These are phyloP conservation scores for Sminthopsis crassicaudata DNA, from an alignment of 2,113 vertebrate genomes.

Conservation along the genomic window DNA sequence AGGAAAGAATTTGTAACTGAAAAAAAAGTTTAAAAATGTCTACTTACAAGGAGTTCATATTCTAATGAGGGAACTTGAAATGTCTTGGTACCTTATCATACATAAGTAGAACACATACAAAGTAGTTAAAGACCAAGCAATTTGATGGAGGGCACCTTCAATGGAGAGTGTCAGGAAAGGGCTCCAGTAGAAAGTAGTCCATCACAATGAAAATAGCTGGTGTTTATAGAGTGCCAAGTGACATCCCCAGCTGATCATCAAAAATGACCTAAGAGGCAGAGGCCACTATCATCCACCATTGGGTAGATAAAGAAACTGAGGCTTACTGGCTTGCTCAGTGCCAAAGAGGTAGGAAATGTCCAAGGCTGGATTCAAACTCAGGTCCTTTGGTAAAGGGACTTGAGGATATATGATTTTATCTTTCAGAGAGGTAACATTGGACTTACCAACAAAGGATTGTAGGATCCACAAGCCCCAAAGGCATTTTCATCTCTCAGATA, in stretches of 20 bases:
- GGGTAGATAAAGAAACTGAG: not conserved
- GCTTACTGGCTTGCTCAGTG: not conserved
- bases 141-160: not conserved
- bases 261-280: not conserved
- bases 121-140: not conserved
- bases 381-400: not conserved
- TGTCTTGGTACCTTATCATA: not conserved
- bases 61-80: not conserved
- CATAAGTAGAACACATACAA: not conserved
- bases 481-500: constrained; percentile 88
- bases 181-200: not conserved
- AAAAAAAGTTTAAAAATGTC: not conserved
- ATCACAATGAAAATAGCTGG: not conserved
- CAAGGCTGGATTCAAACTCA: not conserved
- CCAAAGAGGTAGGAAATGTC: not conserved
- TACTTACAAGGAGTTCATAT: not conserved
- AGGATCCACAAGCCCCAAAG: constrained; percentile 86
- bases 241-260: no score
- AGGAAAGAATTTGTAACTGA: no score
- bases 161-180: not conserved
- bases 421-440: not conserved
- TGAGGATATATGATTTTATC: not conserved
- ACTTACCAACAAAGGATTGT: constrained; percentile 94
- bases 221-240: no score
- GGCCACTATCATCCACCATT: not conserved